These are phyloP conservation scores for Achroia grisella DNA, from an alignment of 1,140 invertebrate genomes.

Conservation along the genomic window DNA sequence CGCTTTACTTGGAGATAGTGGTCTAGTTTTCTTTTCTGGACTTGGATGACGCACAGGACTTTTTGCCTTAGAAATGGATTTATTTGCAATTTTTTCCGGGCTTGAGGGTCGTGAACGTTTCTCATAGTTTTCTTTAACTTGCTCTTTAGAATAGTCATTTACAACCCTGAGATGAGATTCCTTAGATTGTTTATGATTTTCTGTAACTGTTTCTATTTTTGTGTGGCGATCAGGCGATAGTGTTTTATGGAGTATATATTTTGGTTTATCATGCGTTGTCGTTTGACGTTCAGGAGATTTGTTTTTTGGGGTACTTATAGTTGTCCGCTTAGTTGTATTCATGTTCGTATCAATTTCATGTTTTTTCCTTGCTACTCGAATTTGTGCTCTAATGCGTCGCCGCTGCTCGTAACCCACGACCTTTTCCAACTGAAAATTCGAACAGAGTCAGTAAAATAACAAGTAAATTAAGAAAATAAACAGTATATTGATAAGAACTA, in stretches of 20 bases:
- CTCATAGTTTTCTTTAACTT: conserved; percentile 11
- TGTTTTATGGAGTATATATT: conserved; percentile 22
- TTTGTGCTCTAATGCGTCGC: conserved; percentile 82
- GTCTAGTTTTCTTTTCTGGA: conserved; percentile 49
- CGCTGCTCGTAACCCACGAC: conserved; percentile 83
- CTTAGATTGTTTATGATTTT: conserved; percentile 16
- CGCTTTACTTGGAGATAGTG: conserved; percentile 43
- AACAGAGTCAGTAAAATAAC: conserved; percentile 21
- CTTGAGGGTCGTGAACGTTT: conserved; percentile 31
- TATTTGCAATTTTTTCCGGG: conserved; percentile 36
- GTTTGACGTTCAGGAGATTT: conserved; percentile 36
- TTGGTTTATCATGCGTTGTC: conserved; percentile 34
- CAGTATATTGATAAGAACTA: conserved; percentile 10
- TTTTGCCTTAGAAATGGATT: conserved; percentile 23
- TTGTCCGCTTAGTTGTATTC: conserved; percentile 30
- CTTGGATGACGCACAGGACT: conserved; percentile 39
- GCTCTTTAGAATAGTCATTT: conserved; percentile 39
- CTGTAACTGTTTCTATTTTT: conserved; percentile 15
- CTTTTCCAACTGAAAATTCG: conserved; percentile 78
- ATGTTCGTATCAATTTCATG: conserved; percentile 41
- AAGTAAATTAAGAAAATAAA: conserved; percentile 4
- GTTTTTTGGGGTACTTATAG: conserved; percentile 25
- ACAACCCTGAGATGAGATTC: conserved; percentile 18
- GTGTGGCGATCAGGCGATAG: conserved; percentile 19
- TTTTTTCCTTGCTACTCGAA: conserved; percentile 78